Conservation (phyloP, 2,797 vertebrate genomes). For the Myripristis murdjan region DNA sequence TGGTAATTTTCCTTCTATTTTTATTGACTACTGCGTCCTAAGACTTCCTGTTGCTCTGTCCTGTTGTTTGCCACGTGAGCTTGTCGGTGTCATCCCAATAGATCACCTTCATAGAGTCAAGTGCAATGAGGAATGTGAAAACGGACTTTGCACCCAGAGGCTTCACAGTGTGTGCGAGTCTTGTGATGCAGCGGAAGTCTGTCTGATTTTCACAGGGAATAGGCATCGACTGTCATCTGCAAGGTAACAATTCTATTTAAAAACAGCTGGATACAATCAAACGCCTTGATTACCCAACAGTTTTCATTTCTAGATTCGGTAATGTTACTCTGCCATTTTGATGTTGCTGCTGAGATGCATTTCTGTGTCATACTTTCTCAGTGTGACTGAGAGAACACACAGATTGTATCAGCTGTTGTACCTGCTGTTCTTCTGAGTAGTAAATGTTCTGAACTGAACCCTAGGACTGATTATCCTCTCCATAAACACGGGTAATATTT, state of each 20-base stretch:
- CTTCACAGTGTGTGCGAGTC: constrained; percentile 51
- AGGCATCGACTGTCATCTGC: constrained; percentile 45
- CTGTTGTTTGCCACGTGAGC: constrained; percentile 5
- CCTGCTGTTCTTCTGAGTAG: too few species aligned
- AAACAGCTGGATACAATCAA: neutral
- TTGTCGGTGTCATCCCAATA: constrained; percentile 21
- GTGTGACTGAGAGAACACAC: neutral
- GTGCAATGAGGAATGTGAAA: constrained; percentile 72
- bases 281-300: neutral
- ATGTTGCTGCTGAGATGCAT: neutral
- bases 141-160: constrained; percentile 82
- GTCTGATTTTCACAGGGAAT: constrained; percentile 43
- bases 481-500: neutral
- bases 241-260: constrained; percentile 70
- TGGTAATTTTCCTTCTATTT: neutral
- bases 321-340: constrained; percentile 6
- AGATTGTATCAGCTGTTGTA: neutral
- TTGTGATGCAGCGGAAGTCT: constrained; percentile 73
- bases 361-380: too few species aligned
- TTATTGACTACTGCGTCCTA: constrained; percentile 23
- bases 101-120: constrained; percentile 33
- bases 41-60: constrained; percentile 15
- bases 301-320: neutral
- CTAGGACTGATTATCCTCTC: neutral
- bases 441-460: neutral